Base-by-base conservation (phyloP, 1,140 invertebrate genomes). In the Temnothorax nylanderi region DNA sequence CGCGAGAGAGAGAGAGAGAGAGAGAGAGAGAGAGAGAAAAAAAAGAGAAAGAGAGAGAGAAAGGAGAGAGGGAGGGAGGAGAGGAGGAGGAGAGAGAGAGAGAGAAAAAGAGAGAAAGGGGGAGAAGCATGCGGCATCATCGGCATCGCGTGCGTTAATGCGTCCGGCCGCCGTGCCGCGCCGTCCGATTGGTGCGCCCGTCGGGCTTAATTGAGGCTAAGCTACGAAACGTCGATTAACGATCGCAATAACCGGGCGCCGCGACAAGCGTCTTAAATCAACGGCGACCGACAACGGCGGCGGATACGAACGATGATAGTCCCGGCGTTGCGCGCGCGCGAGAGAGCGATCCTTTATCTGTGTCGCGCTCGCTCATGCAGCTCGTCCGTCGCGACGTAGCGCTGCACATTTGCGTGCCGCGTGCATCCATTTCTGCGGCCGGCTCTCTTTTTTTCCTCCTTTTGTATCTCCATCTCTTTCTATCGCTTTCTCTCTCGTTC, bases 141-240 rank as follows among this genome's bases (percentile, higher is more conserved):
- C 77, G 82, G 90, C 78, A 89, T 93, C 91, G 91, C 91, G 89
- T 91, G 92, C 92, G 87, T 93, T 93, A 92, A 93, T 92, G 87
- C 89, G 92, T 82, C 76, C 90, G 87, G 81, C 72, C 85, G 78
- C 11, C 13, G 32, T 21, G 78, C 72, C 71, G 34, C 44, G 26
- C 56, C 65, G 58, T 88, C 90, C 86, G 88, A 93, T 93, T 86
- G 89, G 89, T 90, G 89, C 87, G 72, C 65, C 81, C 91, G 90
- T 92, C 90, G 72, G 84, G 91, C 88, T 93, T 94, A 93, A 94
- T 93, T 92, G 92, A 91, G 88, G 56, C 87, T 88, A 92, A 92
- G 85, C 87, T 89, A 93, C 90, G 91, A 93, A 93, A 91, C 90
- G 87, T 91, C 92, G 93, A 93, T 93, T 92, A 93, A 93, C 93